These are phyloP conservation scores for Ornithoptera alexandrae DNA, from an alignment of 2,888 invertebrate genomes.

Conservation along the genomic window DNA sequence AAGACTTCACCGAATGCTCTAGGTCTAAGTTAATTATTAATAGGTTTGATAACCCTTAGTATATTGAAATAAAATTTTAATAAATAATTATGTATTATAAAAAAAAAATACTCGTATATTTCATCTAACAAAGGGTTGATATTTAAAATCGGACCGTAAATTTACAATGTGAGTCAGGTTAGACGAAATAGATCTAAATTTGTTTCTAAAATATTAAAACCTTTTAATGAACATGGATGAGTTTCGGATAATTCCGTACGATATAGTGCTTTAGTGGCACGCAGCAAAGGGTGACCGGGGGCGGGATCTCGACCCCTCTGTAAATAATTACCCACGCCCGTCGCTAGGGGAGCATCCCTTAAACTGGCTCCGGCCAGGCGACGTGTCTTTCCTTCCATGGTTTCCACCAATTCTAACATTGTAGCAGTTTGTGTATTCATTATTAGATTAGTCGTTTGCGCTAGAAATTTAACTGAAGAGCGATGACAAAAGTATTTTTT, in stretches of 20 bases:
- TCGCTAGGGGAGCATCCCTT: conserved; percentile 53
- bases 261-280: conserved; percentile 32
- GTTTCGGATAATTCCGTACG: conserved; percentile 32
- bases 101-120: background rate
- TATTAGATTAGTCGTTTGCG: conserved; percentile 1
- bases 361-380: conserved; percentile 20
- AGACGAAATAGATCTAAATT: background rate
- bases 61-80: background rate
- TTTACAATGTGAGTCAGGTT: too few relatives aligned
- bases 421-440: conserved; percentile 9
- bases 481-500: too few relatives aligned
- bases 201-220: conserved; percentile 10
- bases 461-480: too few relatives aligned
- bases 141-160: background rate
- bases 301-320: conserved; percentile 65
- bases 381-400: conserved; percentile 7
- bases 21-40: too few relatives aligned
- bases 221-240: background rate
- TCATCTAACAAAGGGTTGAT: background rate
- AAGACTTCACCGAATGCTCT: too few relatives aligned
- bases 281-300: conserved; percentile 43
- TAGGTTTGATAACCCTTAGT: too few relatives aligned
- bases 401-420: conserved; percentile 6
- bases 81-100: background rate
- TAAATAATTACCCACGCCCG: conserved; percentile 68